Conservation (phyloP, 1,140 invertebrate genomes). For the Callitettix versicolor region DNA sequence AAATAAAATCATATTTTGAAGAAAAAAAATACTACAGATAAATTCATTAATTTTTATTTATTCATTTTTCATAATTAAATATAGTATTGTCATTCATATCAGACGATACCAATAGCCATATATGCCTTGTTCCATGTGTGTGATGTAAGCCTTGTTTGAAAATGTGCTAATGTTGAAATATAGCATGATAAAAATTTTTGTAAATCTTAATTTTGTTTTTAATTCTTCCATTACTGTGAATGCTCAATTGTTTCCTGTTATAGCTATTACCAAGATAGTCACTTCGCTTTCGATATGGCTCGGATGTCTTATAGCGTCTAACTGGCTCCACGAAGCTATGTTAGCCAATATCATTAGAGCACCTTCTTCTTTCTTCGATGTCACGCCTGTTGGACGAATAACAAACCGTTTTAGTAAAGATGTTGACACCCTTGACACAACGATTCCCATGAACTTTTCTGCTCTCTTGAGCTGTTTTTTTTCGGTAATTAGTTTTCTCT, state of each 20-base stretch:
- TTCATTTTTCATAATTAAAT: no score
- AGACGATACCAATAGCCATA: no score
- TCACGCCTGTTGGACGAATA: conserved; percentile 58
- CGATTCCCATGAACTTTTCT: conserved; percentile 32
- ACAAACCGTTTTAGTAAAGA: conserved; percentile 65
- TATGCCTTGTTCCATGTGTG: no score
- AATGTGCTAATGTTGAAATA: no score
- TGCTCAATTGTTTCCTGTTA: conserved; percentile 31
- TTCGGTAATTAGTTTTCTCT: conserved; percentile 32
- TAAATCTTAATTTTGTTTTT: no score
- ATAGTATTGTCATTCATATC: no score
- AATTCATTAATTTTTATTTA: no score
- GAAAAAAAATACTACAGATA: no score
- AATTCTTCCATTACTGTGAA: no score
- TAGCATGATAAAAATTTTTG: no score
- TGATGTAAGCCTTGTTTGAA: no score
- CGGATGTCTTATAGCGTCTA: conserved; percentile 49
- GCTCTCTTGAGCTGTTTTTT: conserved; percentile 35
- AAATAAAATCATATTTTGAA: no score
- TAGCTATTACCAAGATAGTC: conserved; percentile 41
- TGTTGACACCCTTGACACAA: conserved; percentile 49
- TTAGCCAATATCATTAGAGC: conserved; percentile 49
- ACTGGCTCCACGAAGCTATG: conserved; percentile 44
- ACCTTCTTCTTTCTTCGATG: conserved; percentile 66
- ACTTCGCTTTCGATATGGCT: conserved; percentile 41